These are phyloP conservation scores for Coenobita brevimanus DNA, from an alignment of 1,140 invertebrate genomes.

Conservation along the genomic window DNA sequence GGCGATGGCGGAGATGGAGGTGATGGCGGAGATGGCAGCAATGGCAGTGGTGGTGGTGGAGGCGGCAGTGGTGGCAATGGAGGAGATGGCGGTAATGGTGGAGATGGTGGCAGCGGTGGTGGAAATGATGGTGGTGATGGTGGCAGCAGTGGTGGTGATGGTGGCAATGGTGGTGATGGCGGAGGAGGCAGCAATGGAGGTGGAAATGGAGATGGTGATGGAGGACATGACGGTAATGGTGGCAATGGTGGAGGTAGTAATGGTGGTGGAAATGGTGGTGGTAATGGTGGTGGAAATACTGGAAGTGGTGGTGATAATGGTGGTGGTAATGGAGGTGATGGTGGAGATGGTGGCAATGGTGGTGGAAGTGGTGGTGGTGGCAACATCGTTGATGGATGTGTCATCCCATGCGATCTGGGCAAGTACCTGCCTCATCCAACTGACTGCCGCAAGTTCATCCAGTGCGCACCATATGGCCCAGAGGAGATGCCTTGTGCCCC, in stretches of 20 bases:
- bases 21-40: background rate
- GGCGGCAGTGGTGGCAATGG: background rate
- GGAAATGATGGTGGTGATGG: background rate
- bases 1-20: constrained; percentile 5
- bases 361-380: constrained; percentile 7
- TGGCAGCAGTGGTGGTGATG: background rate
- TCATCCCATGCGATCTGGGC: too few relatives aligned
- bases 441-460: too few relatives aligned
- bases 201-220: background rate
- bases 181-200: background rate
- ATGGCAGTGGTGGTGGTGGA: background rate
- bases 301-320: background rate
- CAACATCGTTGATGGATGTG: background rate
- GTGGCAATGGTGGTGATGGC: background rate
- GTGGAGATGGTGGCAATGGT: background rate
- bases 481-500: too few relatives aligned
- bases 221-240: background rate
- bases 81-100: background rate
- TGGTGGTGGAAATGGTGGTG: background rate
- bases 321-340: background rate
- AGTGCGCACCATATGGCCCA: too few relatives aligned
- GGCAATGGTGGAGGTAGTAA: background rate
- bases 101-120: background rate
- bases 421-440: too few relatives aligned
- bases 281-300: background rate